Percentiles rank a stretch among this genome's conserved stretches.
These are phyloP conservation scores for Perca flavescens DNA, from an alignment of 2,113 vertebrate species.

Conservation along the genomic window DNA sequence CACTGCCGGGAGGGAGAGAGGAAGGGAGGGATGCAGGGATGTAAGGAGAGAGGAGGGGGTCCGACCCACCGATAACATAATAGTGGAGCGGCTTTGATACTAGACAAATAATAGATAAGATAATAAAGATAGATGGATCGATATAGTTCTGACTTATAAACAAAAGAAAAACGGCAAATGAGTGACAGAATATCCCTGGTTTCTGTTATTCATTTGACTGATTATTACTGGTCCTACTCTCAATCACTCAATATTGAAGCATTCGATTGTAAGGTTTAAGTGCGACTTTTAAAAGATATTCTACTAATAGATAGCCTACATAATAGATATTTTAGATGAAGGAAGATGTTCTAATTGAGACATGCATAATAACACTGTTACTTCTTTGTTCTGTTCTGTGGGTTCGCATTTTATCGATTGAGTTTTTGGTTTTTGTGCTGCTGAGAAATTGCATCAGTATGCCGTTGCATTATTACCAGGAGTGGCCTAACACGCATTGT, in stretches of 20 bases:
- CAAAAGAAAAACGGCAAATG: neutral
- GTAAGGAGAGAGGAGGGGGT: slow-evolving; percentile 57
- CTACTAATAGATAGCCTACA: neutral
- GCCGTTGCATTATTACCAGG: neutral
- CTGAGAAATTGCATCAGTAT: neutral
- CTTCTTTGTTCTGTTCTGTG: slow-evolving; percentile 17
- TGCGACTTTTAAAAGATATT: neutral
- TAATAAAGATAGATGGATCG: neutral
- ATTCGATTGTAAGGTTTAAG: neutral
- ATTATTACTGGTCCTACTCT: neutral
- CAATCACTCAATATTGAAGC: neutral
- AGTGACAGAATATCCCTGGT: neutral
- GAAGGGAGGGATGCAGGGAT: slow-evolving; percentile 66
- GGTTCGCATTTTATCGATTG: neutral
- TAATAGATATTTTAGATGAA: neutral
- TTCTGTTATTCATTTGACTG: neutral
- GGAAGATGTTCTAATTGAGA: neutral
- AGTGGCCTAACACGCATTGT: too few relatives aligned
- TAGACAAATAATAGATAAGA: neutral
- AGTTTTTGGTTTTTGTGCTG: neutral
- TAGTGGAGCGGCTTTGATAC: slow-evolving; percentile 34
- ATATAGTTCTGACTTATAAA: neutral
- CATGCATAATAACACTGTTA: neutral
- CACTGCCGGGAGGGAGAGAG: slow-evolving; percentile 65
- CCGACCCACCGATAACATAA: slow-evolving; percentile 19